These are phyloP conservation scores for Apis laboriosa DNA, from an alignment of 1,140 invertebrate genomes.

Conservation along the genomic window DNA sequence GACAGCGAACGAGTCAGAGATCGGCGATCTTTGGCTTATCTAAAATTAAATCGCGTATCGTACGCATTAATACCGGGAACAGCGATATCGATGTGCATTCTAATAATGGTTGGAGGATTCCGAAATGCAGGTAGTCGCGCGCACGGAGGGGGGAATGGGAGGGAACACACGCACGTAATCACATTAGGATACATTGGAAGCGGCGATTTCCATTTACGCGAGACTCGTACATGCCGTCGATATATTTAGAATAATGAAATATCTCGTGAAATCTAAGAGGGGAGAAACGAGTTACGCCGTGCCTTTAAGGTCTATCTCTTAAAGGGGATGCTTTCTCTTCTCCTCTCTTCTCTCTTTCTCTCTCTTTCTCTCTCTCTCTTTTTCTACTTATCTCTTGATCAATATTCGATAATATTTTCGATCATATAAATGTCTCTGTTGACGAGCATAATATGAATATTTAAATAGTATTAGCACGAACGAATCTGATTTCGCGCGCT, in stretches of 20 bases:
- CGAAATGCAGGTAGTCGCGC: slow-evolving; percentile 24
- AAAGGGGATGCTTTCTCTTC: slow-evolving; percentile 62
- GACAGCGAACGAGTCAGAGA: neutral
- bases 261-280: slow-evolving; percentile 28
- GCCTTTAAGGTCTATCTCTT: slow-evolving; percentile 69
- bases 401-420: slow-evolving; percentile 12
- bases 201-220: slow-evolving; percentile 27
- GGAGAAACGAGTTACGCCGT: slow-evolving; percentile 29
- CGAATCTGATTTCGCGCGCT: neutral
- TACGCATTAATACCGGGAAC: slow-evolving; percentile 3
- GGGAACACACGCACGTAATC: slow-evolving; percentile 16
- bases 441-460: neutral
- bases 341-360: neutral
- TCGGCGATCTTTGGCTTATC: slow-evolving; percentile 26
- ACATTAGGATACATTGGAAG: neutral
- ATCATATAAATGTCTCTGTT: neutral
- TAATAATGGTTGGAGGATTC: slow-evolving; percentile 14
- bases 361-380: neutral
- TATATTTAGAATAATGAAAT: slow-evolving; percentile 54
- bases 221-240: slow-evolving; percentile 9
- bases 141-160: neutral
- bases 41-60: slow-evolving; percentile 47
- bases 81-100: slow-evolving; percentile 22
- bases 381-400: neutral
- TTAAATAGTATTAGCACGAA: neutral